A percentile compares a stretch with the other conserved stretches of the same genome.
Conservation (phyloP, 2,888 invertebrate species). For the Erebia palarica region DNA sequence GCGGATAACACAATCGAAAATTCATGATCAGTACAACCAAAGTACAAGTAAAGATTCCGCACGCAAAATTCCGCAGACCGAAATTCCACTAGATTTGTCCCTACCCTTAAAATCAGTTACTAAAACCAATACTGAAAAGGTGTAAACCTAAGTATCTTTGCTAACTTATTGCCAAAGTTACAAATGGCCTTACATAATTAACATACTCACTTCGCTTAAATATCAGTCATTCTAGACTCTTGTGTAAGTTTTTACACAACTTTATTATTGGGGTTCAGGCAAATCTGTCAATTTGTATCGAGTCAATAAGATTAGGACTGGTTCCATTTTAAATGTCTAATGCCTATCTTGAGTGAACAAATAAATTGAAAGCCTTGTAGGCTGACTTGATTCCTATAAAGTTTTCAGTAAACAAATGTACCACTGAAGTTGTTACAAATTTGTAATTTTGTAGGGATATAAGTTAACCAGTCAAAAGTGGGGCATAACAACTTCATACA, state of each 20-base stretch:
- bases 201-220: conserved; percentile 50
- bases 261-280: neutral
- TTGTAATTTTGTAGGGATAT: neutral
- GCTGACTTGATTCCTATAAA: neutral
- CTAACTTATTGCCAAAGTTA: conserved; percentile 76
- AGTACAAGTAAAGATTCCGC: neutral
- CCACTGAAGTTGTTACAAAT: neutral
- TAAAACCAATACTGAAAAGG: conserved; percentile 77
- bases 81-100: neutral
- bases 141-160: conserved; percentile 66
- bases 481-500: neutral
- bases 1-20: too few species aligned
- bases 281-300: neutral
- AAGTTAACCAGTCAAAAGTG: neutral
- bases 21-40: too few species aligned
- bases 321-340: neutral
- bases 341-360: neutral
- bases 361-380: too few species aligned
- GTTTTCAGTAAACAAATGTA: neutral
- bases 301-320: neutral
- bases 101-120: conserved; percentile 58
- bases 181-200: conserved; percentile 55
- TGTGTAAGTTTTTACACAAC: neutral
- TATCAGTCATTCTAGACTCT: conserved; percentile 21
- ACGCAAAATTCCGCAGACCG: neutral